A percentile compares a stretch with the other conserved stretches of the same genome.
These are phyloP conservation scores for Coluber constrictor DNA, from an alignment of 2,797 vertebrate genomes.

Conservation along the genomic window DNA sequence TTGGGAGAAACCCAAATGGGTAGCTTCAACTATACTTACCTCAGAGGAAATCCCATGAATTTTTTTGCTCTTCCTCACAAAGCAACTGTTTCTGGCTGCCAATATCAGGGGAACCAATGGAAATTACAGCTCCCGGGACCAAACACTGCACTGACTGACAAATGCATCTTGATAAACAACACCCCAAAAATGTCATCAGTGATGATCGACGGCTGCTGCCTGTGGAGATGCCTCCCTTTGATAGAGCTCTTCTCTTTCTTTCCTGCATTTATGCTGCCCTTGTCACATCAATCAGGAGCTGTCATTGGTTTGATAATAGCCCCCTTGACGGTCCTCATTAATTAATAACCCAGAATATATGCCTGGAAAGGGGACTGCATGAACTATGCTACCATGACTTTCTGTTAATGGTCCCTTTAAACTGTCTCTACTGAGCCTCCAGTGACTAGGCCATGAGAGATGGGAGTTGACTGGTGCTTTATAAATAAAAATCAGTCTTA, in stretches of 20 bases:
- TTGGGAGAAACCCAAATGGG: not conserved
- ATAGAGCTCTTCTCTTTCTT: not conserved
- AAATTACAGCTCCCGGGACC: not conserved
- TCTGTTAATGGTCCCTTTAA: conserved; percentile 25
- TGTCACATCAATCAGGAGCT: conserved; percentile 23
- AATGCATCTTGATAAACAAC: not conserved
- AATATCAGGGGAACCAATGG: not conserved
- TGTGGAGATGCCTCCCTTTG: not conserved
- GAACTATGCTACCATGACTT: conserved; percentile 22
- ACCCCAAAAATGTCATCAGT: not conserved
- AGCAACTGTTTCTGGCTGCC: not conserved
- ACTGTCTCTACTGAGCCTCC: conserved; percentile 24
- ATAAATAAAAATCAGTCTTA: conserved; percentile 32
- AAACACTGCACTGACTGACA: not conserved
- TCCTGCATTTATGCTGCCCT: not conserved
- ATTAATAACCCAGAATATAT: conserved; percentile 27
- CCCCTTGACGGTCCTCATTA: conserved; percentile 15
- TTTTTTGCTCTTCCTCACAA: not conserved
- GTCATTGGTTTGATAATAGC: conserved; percentile 1
- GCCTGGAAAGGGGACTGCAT: conserved; percentile 23
- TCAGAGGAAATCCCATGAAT: not conserved
- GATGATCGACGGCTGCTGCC: not conserved
- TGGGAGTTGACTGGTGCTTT: conserved; percentile 22
- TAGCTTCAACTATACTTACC: not conserved
- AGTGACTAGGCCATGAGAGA: conserved; percentile 25